Base-by-base conservation (phyloP, 1,140 invertebrate genomes). In the Drosophila grimshawi region DNA sequence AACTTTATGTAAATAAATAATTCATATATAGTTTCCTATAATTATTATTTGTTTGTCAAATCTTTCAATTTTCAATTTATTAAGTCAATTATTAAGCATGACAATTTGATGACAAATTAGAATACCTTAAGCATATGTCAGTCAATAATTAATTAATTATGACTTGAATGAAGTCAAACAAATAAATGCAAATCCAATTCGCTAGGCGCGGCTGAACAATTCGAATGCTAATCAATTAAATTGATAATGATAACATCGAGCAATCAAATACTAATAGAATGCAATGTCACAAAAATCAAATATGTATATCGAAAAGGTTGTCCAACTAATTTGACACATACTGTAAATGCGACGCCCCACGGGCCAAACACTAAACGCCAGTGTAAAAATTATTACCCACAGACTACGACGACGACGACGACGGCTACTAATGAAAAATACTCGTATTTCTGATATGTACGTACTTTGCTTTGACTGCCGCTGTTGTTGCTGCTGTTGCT, bases 351-450 rank as follows among this genome's bases (percentile, higher is more conserved):
- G 61, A 75, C 77, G 52, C 30, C 67, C 55, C 60, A 32, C 67
- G 56, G 71, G 63, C 70, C 56, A 61, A 60, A 30, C 52, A 57
- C 70, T 73, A 79, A 79, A 77, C 63, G 71, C 43, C 66, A 66
- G 75, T 61, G 65, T 57, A 73, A 52, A 76, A 81, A 81, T 86
- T 74, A 66, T 68, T 60, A 56, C 62, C 61, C 73, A 77, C 39
- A 60, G 46, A 62, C 60, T 39, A 39, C 39, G 39, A 43, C 39
- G n/a, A n/a, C 39, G 39, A 43, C 39, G n/a, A 7, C 39, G 39
- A n/a, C 39, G 39, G n/a, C 39, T 48, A 68, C 78, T 75, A 80
- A 88, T 88, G 85, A 88, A 89, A 88, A 85, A 86, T 89, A 61
- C 71, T 86, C 72, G 74, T 82, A 82, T 86, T 76, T 53, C 55